Base-by-base conservation (phyloP, 2,888 invertebrate genomes). In the Coelogynopora nodosa region DNA sequence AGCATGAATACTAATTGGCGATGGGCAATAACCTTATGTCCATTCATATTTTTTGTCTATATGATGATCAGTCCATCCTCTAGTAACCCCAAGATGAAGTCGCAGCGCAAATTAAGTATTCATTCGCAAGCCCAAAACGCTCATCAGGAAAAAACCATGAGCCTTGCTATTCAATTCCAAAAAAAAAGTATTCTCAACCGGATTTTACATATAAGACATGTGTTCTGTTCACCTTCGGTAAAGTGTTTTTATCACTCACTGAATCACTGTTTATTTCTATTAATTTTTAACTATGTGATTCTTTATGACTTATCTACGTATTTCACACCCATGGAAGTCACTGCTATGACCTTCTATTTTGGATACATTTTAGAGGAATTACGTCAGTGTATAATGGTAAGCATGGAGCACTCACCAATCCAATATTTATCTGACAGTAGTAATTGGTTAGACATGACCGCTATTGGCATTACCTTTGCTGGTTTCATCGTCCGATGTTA, bases 291-390 rank as follows among this genome's bases (percentile, higher is more conserved):
- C 18, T 86, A 86, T 29, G 31, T 86, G 18, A 29, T 86, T 27
- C 82, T 86, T 0, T 86, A 30, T 31, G 82, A 86, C 30, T 82
- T 82, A 5, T 82, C 30, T 82, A 0, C 82, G n/a, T 23, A 10
- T 23, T 0, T 83, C 28, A 29, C n/a, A 30, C 28, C n/a, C 28
- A 10, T 29, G 23, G 86, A 86, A 82, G 23, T 80, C 2, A n/a
- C 82, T 85, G 29, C 28, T 26, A 81, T 81, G 5, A 83, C 49
- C 13, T 86, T 84, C 49, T 30, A 83, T 86, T 18, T 86, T 10
- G 86, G 86, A 23, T 86, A 86, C 82, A 31, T 23, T 31, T 29
- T 86, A 1, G 86, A 86, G 5, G 86, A 86, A 31, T 74, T 80
- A 30, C 80, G 86, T 0, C 82, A 86, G 27, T 82, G 26, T 82